Evolutionary conservation across 2,113 vertebrate species (phyloP), one percentile per base, ranked within the genome.

Genomic region (Embiotoca jacksoni): DNA sequence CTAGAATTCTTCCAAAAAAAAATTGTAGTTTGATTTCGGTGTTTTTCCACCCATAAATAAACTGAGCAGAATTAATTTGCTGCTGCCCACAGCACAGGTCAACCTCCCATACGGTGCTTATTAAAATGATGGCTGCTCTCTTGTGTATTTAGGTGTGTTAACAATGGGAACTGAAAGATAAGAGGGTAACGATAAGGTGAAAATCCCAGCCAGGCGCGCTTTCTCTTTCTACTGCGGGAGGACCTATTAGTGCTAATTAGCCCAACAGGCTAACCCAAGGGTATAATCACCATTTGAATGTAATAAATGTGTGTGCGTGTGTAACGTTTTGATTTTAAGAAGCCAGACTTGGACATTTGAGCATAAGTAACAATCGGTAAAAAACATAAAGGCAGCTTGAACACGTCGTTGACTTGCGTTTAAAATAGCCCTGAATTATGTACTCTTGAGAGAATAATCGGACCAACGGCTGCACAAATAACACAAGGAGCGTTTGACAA

Each of bases 241-340:
- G 75, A 87, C 47, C 72, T 85, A 82, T 88, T 74, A 60, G 65
- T 2, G 52, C 74, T 90, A 91, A 92, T 89, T 90, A 83, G 83
- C 70, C 72, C 64, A 37, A 70, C 72, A 72, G 81, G 36, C 50
- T 32, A 75, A 75, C 81, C 78, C 78, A 47, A n/a, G 81, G 58
- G 80, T 65, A 68, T 64, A 76, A 82, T 83, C 72, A 61, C 52
- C 71, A 50, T 83, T 83, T 81, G 31, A 88, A 83, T 75, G 64
- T 46, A 69, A 35, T 69, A 55, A 47, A 23, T 52, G 46, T 46
- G 9, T 60, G 33, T 67, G 23, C 23, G 49, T 54, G 46, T 69
- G 59, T 14, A 53, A 69, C 2, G 0, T 70, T 78, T 68, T 78
- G 62, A 67, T 64, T 72, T 61, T 46, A 3, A 1, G 3, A 44